Evolutionary conservation across 2,113 vertebrate species (phyloP).

Genomic region (Passer domesticus): DNA sequence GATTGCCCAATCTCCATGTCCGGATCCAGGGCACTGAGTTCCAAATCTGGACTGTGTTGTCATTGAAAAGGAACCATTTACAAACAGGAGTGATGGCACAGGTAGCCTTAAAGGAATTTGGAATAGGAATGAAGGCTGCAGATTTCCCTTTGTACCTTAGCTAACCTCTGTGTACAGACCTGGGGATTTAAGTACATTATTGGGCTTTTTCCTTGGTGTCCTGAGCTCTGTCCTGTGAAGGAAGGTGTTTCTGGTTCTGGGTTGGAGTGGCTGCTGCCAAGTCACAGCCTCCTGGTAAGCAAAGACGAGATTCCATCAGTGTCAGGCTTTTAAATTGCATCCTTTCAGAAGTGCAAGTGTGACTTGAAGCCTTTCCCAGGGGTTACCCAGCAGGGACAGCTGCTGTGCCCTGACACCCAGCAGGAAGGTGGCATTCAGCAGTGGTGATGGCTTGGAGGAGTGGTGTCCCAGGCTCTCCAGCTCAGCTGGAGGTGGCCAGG

Average conservation of each 20-base stretch:
- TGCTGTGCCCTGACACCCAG: not conserved
- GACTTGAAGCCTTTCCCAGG: not conserved
- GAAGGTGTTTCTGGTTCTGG: not conserved
- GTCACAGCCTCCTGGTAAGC: not conserved
- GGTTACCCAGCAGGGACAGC: not conserved
- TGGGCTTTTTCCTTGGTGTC: not conserved
- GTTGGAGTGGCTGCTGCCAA: not conserved
- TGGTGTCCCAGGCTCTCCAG: not conserved
- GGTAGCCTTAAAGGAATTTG: not conserved
- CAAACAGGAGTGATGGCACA: not conserved
- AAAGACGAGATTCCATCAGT: not conserved
- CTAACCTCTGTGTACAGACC: not conserved
- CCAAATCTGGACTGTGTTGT: not conserved
- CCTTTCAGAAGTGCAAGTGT: not conserved
- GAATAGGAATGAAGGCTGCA: not conserved
- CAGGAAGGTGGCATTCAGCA: not conserved
- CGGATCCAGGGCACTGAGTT: fast-evolving
- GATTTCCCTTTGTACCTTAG: not conserved
- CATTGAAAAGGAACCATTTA: not conserved
- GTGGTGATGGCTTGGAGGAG: not conserved
- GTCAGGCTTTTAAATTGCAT: not conserved
- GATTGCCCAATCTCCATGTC: not conserved
- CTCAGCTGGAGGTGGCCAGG: not conserved
- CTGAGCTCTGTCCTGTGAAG: not conserved
- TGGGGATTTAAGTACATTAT: not conserved